Conservation (phyloP, 2,888 invertebrate genomes). For the Helobdella robusta region DNA sequence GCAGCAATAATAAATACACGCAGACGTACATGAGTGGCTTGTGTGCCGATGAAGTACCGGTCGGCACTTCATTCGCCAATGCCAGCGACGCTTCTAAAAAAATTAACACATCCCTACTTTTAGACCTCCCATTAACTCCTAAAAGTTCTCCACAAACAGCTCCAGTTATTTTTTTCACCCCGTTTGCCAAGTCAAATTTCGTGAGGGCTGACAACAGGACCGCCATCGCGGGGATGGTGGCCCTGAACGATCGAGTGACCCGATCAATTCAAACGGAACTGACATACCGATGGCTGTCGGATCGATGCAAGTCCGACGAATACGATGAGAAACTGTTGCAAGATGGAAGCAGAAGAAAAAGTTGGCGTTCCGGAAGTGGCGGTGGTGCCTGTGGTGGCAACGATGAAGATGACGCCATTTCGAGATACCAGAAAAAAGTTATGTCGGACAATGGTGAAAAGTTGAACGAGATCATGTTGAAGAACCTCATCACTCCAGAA, state of each 20-base stretch:
- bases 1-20: constrained; percentile 13
- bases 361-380: not conserved
- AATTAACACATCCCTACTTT: not conserved
- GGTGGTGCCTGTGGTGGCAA: not conserved
- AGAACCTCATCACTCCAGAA: too few relatives aligned
- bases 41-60: constrained; percentile 3
- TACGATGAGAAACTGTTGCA: too few relatives aligned
- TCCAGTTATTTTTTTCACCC: not conserved
- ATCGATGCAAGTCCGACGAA: not conserved
- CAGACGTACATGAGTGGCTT: constrained; percentile 17
- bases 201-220: not conserved
- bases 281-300: constrained; percentile 3
- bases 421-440: not conserved
- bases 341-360: not conserved
- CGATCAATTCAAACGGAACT: constrained; percentile 18
- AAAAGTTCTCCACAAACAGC: not conserved
- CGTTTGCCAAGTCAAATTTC: too few relatives aligned
- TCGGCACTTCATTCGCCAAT: constrained; percentile 11
- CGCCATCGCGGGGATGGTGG: constrained; percentile 12
- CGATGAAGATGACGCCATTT: not conserved
- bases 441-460: not conserved
- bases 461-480: not conserved
- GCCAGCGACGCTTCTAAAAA: not conserved
- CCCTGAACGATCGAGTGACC: not conserved
- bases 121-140: not conserved